Conservation (phyloP, 2,888 invertebrate genomes). For the Synanthedon tipuliformis region DNA sequence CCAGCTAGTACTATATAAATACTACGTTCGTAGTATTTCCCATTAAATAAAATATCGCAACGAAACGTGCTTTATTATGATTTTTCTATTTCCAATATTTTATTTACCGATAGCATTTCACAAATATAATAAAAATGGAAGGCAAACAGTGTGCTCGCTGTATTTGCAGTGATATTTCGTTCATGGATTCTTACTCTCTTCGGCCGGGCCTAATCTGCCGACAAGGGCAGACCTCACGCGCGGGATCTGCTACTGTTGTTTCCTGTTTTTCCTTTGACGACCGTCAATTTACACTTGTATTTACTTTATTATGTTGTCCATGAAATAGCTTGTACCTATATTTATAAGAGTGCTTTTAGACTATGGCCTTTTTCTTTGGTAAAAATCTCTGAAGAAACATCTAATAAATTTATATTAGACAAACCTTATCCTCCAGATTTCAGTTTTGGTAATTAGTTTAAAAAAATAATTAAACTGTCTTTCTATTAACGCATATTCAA, state of each 20-base stretch:
- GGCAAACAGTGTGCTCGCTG: constrained; percentile 47
- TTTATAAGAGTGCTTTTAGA: too few relatives aligned
- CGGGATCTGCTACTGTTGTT: constrained; percentile 43
- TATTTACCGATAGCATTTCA: constrained; percentile 16
- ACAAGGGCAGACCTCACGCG: constrained; percentile 48
- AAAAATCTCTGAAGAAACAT: too few relatives aligned
- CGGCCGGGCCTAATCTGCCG: constrained; percentile 50
- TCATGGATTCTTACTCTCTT: constrained; percentile 53
- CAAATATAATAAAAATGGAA: constrained; percentile 62
- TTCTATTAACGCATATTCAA: too few relatives aligned
- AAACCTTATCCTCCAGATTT: too few relatives aligned
- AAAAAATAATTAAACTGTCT: too few relatives aligned
- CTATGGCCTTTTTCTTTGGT: too few relatives aligned
- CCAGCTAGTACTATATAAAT: too few relatives aligned
- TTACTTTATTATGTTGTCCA: neutral
- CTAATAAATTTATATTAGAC: too few relatives aligned
- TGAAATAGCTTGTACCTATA: too few relatives aligned
- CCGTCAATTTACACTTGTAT: neutral
- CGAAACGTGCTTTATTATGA: constrained; percentile 35
- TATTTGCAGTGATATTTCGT: constrained; percentile 58
- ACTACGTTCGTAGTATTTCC: too few relatives aligned
- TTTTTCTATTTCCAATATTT: constrained; percentile 38
- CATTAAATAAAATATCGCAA: neutral
- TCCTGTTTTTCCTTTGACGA: constrained; percentile 36
- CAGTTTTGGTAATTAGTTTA: too few relatives aligned